These are phyloP conservation scores for Hassar affinis DNA, from an alignment of 2,113 vertebrate genomes.

Conservation along the genomic window DNA sequence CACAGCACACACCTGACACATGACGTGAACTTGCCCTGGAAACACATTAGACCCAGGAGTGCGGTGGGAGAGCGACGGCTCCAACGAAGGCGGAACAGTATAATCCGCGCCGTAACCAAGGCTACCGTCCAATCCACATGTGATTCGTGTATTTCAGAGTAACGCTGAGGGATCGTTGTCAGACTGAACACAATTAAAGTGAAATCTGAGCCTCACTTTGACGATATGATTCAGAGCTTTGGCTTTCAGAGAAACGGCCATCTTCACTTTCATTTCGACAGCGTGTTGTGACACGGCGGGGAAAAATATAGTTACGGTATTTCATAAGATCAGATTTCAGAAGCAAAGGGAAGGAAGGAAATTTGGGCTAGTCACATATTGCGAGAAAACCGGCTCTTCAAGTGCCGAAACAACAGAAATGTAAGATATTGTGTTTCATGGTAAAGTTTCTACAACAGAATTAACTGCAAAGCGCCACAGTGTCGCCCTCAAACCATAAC, in stretches of 20 bases:
- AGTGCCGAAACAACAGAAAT: not conserved
- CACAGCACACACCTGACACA: not conserved
- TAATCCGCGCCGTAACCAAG: not conserved
- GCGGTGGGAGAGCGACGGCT: not conserved
- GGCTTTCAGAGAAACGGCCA: not conserved
- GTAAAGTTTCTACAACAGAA: not conserved
- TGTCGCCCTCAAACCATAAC: not conserved
- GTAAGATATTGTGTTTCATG: not conserved
- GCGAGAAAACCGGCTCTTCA: not conserved
- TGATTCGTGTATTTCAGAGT: constrained; percentile 19
- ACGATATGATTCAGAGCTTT: not conserved
- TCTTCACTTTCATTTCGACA: constrained; percentile 12
- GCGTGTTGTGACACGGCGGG: not conserved
- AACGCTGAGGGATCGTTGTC: too few relatives aligned
- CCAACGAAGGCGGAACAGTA: constrained; percentile 28
- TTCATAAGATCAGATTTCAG: constrained; percentile 1
- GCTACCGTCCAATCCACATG: constrained; percentile 44
- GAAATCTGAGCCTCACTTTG: not conserved
- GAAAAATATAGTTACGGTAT: not conserved
- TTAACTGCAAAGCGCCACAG: not conserved
- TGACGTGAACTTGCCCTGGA: not conserved
- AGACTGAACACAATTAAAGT: constrained; percentile 7
- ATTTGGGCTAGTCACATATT: not conserved
- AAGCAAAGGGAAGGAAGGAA: not conserved
- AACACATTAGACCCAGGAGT: not conserved